A percentile compares a stretch with the other conserved stretches of the same genome.
Conservation (phyloP, 2,113 vertebrate genomes). For the human region GRCh38 chr14:66851501-66852000, state of each 20-base stretch:
- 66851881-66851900: slow-evolving; percentile 10
- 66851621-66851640: neutral
- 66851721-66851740: neutral
- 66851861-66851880: neutral
- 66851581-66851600: neutral
- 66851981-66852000: neutral
- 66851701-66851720: neutral
- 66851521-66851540: neutral
- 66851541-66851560: neutral
- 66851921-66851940: neutral
- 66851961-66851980: neutral
- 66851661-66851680: neutral
- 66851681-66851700: neutral
- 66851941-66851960: neutral
- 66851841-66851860: neutral
- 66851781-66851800: neutral
- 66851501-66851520: neutral
- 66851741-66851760: slow-evolving; percentile 1
- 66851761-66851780: neutral
- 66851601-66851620: neutral
- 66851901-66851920: neutral
- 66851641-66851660: neutral
- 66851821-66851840: neutral
- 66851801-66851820: neutral
- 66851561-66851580: neutral